Evolutionary conservation across 2,113 vertebrate species (phyloP).

Genomic region (Oncorhynchus masou): DNA sequence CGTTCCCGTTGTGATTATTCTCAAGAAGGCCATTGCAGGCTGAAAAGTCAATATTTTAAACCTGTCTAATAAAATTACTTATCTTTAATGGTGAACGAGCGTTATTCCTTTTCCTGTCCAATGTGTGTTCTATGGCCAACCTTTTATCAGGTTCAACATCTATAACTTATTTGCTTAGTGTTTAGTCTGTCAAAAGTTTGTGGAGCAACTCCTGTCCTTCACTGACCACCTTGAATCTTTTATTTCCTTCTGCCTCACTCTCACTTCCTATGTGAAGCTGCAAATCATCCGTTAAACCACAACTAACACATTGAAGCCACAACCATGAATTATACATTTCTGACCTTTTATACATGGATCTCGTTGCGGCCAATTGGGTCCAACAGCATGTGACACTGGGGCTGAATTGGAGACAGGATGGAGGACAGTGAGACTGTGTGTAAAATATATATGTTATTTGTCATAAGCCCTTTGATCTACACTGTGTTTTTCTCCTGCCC

Average conservation of each 20-base stretch:
- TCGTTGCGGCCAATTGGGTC: slow-evolving; percentile 54
- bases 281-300: slow-evolving; percentile 55
- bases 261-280: slow-evolving; percentile 42
- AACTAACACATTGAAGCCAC: slow-evolving; percentile 62
- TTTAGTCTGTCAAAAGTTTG: neutral
- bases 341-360: slow-evolving; percentile 62
- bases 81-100: too few species aligned
- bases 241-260: slow-evolving; percentile 35
- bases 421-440: neutral
- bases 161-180: neutral
- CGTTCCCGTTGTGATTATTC: too few species aligned
- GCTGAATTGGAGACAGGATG: slow-evolving; percentile 16
- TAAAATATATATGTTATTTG: too few species aligned
- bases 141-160: neutral
- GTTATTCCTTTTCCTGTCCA: too few species aligned
- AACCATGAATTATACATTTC: slow-evolving; percentile 72
- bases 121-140: neutral
- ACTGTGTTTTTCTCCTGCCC: too few species aligned
- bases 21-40: too few species aligned
- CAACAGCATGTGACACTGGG: slow-evolving; percentile 28
- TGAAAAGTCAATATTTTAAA: too few species aligned
- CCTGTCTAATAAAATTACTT: too few species aligned
- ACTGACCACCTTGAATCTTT: slow-evolving; percentile 35
- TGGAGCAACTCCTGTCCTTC: slow-evolving; percentile 1
- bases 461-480: too few species aligned